A percentile compares a stretch with the other conserved stretches of the same genome.
Evolutionary conservation across 2,113 vertebrate genomes (phyloP).

Genomic region (Carassius auratus): DNA sequence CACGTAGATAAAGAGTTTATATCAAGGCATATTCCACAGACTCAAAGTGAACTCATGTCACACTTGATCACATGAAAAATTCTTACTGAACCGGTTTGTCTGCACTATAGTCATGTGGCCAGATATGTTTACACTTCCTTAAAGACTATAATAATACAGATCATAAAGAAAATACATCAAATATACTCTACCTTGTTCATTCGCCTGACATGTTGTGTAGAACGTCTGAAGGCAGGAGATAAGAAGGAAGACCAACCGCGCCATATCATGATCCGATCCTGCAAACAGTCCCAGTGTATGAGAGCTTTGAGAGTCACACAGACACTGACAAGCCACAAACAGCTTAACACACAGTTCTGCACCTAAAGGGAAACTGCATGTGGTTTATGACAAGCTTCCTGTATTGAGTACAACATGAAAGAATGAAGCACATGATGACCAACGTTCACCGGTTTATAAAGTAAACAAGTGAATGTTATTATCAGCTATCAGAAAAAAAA

Average conservation of each 20-base stretch:
- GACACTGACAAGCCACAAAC: background rate
- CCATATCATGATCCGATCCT: constrained; percentile 48
- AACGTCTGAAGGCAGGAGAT: constrained; percentile 38
- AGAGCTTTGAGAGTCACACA: background rate
- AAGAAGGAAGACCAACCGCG: constrained; percentile 30
- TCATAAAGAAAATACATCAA: background rate
- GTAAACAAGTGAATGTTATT: background rate
- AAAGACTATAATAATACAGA: background rate
- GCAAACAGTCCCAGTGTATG: background rate
- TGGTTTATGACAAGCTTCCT: constrained; percentile 60
- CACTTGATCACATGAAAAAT: background rate
- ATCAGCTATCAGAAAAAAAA: no score
- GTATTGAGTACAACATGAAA: background rate
- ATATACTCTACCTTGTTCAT: constrained; percentile 55
- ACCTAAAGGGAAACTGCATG: constrained; percentile 39
- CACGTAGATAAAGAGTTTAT: background rate
- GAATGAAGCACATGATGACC: background rate
- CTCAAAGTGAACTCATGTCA: no score
- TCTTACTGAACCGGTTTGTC: background rate
- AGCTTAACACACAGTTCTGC: background rate
- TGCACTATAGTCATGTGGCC: background rate
- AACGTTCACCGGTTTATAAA: background rate
- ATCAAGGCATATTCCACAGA: background rate
- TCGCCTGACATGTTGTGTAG: constrained; percentile 38
- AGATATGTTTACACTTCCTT: background rate